Conservation (phyloP, 2,888 invertebrate genomes). For the Dusona sp. region DNA sequence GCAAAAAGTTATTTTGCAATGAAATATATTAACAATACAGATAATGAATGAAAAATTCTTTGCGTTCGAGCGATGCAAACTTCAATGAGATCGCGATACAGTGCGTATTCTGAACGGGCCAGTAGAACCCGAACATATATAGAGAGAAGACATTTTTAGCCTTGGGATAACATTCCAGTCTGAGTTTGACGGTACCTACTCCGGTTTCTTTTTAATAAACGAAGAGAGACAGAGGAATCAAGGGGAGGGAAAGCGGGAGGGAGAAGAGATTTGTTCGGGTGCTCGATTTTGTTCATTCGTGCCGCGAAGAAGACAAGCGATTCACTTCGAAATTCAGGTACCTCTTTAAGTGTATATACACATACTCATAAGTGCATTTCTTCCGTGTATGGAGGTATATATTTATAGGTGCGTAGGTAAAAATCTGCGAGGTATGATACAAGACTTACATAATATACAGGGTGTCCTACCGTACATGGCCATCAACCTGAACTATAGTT, state of each 20-base stretch:
- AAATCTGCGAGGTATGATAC: background rate
- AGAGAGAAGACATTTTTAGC: slow-evolving; percentile 53
- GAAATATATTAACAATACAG: background rate
- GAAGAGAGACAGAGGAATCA: slow-evolving; percentile 19
- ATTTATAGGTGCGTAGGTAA: no score
- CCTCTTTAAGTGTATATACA: background rate
- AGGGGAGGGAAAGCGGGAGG: background rate
- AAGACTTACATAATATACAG: background rate
- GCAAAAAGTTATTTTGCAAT: background rate
- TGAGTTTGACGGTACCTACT: slow-evolving; percentile 60
- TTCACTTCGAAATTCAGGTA: slow-evolving; percentile 55
- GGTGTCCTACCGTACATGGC: background rate
- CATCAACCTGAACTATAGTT: background rate
- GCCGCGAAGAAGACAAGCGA: slow-evolving; percentile 25
- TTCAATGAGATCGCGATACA: background rate
- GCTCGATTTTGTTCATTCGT: slow-evolving; percentile 58
- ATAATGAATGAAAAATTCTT: background rate
- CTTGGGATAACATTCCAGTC: slow-evolving; percentile 59
- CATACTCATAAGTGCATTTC: background rate
- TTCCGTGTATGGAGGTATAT: background rate
- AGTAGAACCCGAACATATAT: background rate
- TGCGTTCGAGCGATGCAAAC: background rate
- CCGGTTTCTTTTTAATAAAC: slow-evolving; percentile 70
- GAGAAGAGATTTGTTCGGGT: slow-evolving; percentile 46
- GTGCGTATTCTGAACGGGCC: background rate